Conservation (phyloP, 2,797 vertebrate species). For the Ciconia nigra region DNA sequence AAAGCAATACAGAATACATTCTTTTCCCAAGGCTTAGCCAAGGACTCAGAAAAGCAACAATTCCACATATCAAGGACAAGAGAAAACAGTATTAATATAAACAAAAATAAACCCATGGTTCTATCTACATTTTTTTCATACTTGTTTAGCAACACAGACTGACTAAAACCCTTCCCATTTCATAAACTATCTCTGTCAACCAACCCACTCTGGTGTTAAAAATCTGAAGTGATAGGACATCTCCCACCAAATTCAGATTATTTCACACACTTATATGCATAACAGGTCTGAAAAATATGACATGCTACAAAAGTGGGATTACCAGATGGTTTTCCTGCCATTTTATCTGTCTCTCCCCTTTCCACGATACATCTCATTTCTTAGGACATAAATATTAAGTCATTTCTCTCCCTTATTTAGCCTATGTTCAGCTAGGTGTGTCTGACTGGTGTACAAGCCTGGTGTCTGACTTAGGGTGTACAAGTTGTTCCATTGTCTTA, state of each 20-base stretch:
- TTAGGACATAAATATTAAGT: neutral
- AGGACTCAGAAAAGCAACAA: conserved; percentile 38
- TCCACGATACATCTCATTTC: neutral
- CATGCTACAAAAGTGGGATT: neutral
- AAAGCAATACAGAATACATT: neutral
- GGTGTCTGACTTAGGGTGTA: neutral
- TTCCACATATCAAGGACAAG: conserved; percentile 8
- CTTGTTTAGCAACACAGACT: conserved; percentile 1
- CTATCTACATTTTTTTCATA: conserved; percentile 12
- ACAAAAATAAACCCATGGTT: conserved; percentile 3
- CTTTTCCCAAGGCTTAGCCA: conserved; percentile 8
- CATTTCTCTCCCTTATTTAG: neutral
- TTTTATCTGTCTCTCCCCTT: neutral
- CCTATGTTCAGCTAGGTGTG: neutral
- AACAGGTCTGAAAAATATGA: neutral
- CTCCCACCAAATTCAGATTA: neutral
- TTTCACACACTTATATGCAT: neutral
- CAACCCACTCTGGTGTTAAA: neutral
- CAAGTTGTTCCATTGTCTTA: neutral
- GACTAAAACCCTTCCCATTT: neutral
- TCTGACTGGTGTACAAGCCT: neutral
- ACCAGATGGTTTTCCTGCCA: neutral
- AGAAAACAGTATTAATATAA: conserved; percentile 36
- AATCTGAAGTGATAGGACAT: neutral
- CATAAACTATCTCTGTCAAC: neutral